phyloP scores from a whole-genome alignment of 2,888 invertebrate genomes.

The Ochropacha duplaris region DNA sequence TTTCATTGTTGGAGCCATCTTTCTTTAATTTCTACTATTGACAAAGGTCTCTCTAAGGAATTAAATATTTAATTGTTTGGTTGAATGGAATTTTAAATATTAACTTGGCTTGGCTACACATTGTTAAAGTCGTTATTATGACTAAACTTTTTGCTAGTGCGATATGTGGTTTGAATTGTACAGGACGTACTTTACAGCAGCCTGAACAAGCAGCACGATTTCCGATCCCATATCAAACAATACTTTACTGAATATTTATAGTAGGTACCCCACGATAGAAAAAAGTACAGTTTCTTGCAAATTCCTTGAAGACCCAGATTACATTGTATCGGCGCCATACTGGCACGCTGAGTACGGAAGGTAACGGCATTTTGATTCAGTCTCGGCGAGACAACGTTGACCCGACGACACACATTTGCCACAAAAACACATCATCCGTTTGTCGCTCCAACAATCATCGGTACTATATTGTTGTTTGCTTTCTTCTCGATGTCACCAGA shows the following conservation, averaged over 20 bases:
- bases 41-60: neutral
- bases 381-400: slow-evolving; percentile 36
- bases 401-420: slow-evolving; percentile 50
- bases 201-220: neutral
- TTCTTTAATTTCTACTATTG: neutral
- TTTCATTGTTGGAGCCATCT: slow-evolving; percentile 11
- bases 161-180: neutral
- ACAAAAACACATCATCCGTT: slow-evolving; percentile 27
- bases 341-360: slow-evolving; percentile 22
- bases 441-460: slow-evolving; percentile 19
- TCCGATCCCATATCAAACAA: neutral
- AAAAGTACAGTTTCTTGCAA: slow-evolving; percentile 2
- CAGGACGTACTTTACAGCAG: neutral
- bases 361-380: slow-evolving; percentile 50
- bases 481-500: neutral
- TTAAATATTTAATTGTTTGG: neutral
- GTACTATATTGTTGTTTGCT: slow-evolving; percentile 16
- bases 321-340: neutral
- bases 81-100: neutral
- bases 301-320: slow-evolving; percentile 1
- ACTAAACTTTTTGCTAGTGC: neutral
- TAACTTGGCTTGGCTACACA: too few relatives aligned
- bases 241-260: neutral
- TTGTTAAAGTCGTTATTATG: too few relatives aligned
- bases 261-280: neutral